Evolutionary conservation across 2,888 invertebrate genomes (phyloP).

Genomic region (Acheta domesticus): DNA sequence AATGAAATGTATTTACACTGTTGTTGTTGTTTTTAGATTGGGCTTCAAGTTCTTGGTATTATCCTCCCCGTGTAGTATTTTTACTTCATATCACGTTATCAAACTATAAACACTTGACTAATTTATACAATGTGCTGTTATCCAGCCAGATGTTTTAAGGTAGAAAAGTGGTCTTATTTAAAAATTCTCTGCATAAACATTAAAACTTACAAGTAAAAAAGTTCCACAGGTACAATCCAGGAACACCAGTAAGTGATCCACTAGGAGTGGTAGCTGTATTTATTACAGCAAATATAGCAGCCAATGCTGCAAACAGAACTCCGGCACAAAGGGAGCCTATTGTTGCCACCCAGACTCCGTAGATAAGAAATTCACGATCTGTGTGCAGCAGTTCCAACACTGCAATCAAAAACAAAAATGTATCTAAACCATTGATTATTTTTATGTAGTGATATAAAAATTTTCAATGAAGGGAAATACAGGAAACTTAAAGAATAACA

Average conservation of each 20-base stretch:
- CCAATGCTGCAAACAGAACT: constrained; percentile 61
- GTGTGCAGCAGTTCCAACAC: constrained; percentile 60
- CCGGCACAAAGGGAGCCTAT: constrained; percentile 66
- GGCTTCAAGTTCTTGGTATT: no score
- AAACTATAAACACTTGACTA: no score
- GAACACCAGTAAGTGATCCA: constrained; percentile 61
- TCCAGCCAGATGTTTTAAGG: no score
- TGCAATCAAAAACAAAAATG: constrained; percentile 47
- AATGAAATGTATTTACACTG: no score
- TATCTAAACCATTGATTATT: constrained; percentile 18
- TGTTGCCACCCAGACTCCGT: constrained; percentile 73
- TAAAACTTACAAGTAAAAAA: constrained; percentile 64
- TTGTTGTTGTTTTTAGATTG: no score
- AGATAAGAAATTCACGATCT: constrained; percentile 62
- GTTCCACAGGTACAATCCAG: constrained; percentile 76
- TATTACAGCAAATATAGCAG: constrained; percentile 71
- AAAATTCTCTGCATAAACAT: neutral
- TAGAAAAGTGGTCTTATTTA: no score
- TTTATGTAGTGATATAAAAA: no score
- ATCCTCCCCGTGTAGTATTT: no score
- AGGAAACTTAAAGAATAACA: no score
- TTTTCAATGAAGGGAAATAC: neutral
- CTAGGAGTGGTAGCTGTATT: constrained; percentile 75
- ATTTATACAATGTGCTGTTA: no score
- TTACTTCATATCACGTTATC: no score